These are phyloP conservation scores for Sminthopsis crassicaudata DNA, from an alignment of 2,113 vertebrate genomes.

Conservation along the genomic window DNA sequence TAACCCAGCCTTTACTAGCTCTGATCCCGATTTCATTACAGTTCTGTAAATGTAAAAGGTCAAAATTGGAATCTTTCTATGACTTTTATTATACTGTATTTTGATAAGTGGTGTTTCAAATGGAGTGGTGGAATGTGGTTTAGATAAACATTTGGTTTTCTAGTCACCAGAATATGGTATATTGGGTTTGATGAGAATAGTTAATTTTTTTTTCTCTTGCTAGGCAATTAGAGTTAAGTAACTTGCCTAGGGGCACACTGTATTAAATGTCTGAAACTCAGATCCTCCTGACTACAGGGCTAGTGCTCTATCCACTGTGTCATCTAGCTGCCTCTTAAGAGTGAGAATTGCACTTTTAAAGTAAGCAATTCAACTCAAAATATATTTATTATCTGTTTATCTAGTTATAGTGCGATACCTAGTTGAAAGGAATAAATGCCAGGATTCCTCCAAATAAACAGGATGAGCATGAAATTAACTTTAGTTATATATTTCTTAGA, in stretches of 20 bases:
- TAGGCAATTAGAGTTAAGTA: too few relatives aligned
- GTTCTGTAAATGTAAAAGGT: conserved; percentile 86
- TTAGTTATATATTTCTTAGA: neutral
- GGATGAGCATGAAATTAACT: neutral
- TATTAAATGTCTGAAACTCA: too few relatives aligned
- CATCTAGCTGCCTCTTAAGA: too few relatives aligned
- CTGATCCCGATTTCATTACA: conserved; percentile 98
- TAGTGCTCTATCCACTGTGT: too few relatives aligned
- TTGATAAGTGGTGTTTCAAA: neutral
- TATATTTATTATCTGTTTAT: neutral
- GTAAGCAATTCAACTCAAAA: neutral
- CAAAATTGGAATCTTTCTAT: neutral
- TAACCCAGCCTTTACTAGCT: conserved; percentile 93
- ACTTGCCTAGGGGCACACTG: too few relatives aligned
- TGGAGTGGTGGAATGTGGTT: neutral
- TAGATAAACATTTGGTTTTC: neutral
- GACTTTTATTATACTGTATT: neutral
- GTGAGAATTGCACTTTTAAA: neutral
- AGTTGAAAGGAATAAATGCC: neutral
- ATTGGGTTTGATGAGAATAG: neutral
- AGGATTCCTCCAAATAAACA: neutral
- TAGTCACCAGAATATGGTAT: accelerated
- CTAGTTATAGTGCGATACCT: neutral
- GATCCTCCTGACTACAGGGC: too few relatives aligned
- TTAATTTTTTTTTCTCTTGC: neutral